Evolutionary conservation across 2,888 invertebrate species (phyloP).

Genomic region (Ormyrus rosae): DNA sequence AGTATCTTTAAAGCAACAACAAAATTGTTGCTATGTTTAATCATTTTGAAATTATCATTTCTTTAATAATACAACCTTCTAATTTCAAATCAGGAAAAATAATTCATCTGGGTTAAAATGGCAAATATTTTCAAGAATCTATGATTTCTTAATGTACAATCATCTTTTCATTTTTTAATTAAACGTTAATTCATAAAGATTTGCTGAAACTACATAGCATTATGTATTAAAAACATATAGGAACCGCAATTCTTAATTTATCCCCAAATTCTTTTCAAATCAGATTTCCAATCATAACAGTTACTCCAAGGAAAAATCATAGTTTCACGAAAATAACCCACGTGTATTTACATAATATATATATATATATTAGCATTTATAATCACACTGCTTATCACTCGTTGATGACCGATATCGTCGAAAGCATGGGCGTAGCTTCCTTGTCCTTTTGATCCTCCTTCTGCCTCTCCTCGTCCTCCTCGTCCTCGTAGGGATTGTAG

Average conservation of each 20-base stretch:
- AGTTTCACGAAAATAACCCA: no score
- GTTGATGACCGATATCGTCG: slow-evolving; percentile 65
- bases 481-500: slow-evolving; percentile 66
- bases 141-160: neutral
- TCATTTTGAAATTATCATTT: no score
- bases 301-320: no score
- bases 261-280: no score
- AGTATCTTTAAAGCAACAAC: neutral
- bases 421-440: slow-evolving; percentile 66
- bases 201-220: no score
- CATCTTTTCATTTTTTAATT: neutral
- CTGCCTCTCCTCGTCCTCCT: slow-evolving; percentile 64
- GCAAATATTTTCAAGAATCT: neutral
- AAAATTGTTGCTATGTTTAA: neutral
- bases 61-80: neutral
- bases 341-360: no score
- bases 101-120: neutral
- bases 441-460: slow-evolving; percentile 61
- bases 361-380: neutral
- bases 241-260: no score
- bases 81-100: neutral
- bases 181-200: no score
- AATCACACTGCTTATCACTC: slow-evolving; percentile 18
- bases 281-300: no score
- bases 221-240: no score